Evolutionary conservation across 2,113 vertebrate species (phyloP), one percentile per base, ranked within the genome.

Genomic region (Microcebus lehilahytsara): DNA sequence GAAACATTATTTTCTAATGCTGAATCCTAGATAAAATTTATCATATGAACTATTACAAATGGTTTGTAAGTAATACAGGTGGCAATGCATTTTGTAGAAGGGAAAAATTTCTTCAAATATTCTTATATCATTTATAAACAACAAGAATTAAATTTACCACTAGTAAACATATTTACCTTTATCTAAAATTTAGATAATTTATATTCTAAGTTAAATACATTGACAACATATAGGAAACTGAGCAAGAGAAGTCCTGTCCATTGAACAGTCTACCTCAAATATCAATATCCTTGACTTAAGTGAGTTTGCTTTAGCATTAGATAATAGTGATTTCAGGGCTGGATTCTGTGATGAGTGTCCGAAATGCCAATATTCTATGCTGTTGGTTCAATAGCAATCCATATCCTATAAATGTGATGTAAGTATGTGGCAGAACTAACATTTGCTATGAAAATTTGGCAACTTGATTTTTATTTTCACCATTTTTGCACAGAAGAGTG

Each of bases 381-480:
- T 89, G 25, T 79, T 83, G 69, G 78, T 84, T 88, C 32, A 94
- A 64, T 67, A 67, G 62, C 6, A 23, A 51, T 75, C 20, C 53
- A 58, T 91, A 66, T 64, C 75, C 58, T 78, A 91, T 79, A 94
- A 94, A 27, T 66, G 13, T 66, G 34, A 25, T 46, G 13, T 4
- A 94, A 88, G 30, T n/a, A 71, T 49, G 6, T 78, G n/a, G 34
- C 30, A 91, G 49, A 95, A 40, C 80, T 95, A 87, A 64, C 49
- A 80, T 86, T 95, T 91, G 10, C 89, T 74, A 42, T 19, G 49
- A 91, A 89, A 92, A 92, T 74, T 66, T 96, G 67, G 37, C 32
- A 71, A 86, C 79, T 64, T 34, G 17, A 69, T 95, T 96, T 94
- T 16, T 83, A 49, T 92, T 86, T 62, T 90, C 13, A 86, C 51